Percentiles rank a stretch among this genome's conserved stretches.
Conservation (phyloP, 2,888 invertebrate species). For the Amaurobius ferox region DNA sequence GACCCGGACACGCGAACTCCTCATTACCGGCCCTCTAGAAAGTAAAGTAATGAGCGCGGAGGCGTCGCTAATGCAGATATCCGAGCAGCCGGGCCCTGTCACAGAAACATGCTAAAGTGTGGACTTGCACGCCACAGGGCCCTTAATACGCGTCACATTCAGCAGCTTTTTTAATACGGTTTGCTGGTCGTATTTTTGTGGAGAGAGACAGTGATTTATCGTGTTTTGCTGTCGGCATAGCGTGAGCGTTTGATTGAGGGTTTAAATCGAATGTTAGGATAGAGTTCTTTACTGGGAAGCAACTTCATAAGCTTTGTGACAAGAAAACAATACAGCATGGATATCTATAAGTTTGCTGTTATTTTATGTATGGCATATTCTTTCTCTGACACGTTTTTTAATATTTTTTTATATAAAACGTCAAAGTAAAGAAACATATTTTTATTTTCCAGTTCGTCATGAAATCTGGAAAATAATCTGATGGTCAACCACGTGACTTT, state of each 20-base stretch:
- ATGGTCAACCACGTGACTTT: no score
- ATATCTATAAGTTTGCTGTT: no score
- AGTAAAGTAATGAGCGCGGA: constrained; percentile 58
- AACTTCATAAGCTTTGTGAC: constrained; percentile 14
- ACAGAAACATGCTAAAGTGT: constrained; percentile 63
- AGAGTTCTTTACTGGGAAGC: not conserved
- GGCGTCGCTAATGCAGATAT: constrained; percentile 72
- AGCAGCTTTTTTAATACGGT: not conserved
- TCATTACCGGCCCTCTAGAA: constrained; percentile 56
- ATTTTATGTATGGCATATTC: no score
- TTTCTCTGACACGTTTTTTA: no score
- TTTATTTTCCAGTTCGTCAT: no score
- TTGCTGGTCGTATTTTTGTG: not conserved
- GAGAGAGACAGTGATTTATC: not conserved
- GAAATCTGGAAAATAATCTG: no score
- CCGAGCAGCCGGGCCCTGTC: constrained; percentile 36
- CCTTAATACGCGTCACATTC: constrained; percentile 66
- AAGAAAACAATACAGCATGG: not conserved
- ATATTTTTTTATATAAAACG: no score
- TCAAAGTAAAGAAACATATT: no score
- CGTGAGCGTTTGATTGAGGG: not conserved
- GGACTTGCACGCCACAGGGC: constrained; percentile 41
- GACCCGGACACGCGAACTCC: constrained; percentile 46
- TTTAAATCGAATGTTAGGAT: not conserved
- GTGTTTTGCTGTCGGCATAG: not conserved